A percentile compares a stretch with the other conserved stretches of the same genome.
phyloP scores from a whole-genome alignment of 2,888 invertebrate species.

The Nomada hirtipes region DNA sequence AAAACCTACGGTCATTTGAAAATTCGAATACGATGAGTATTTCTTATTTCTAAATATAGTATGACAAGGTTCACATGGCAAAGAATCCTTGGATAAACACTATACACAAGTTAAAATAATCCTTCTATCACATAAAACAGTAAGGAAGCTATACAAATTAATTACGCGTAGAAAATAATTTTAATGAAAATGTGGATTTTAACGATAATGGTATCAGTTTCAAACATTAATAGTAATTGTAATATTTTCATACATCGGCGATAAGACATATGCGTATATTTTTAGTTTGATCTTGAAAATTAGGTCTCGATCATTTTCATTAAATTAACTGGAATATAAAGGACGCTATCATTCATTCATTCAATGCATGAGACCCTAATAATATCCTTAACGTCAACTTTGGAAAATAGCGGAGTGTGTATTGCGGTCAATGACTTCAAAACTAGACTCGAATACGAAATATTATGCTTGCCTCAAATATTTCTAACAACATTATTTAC shows the following conservation, averaged over 20 bases:
- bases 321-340: background rate
- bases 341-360: constrained; percentile 4
- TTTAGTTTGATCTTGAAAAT: background rate
- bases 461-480: background rate
- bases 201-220: background rate
- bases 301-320: background rate
- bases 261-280: background rate
- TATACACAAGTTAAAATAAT: background rate
- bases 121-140: background rate
- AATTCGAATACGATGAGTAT: background rate
- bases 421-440: constrained; percentile 58
- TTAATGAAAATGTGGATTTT: background rate
- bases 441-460: constrained; percentile 11
- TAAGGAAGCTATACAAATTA: background rate
- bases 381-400: constrained; percentile 12
- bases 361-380: background rate
- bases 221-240: background rate
- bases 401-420: constrained; percentile 9
- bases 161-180: background rate
- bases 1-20: background rate
- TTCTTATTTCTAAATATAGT: constrained; percentile 20
- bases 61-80: background rate
- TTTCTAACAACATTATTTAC: background rate
- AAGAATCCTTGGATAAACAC: constrained; percentile 3
- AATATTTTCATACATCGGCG: background rate